These are phyloP conservation scores for Parazoanthus swiftii DNA, from an alignment of 92 coral and sea anemone genomes.

Conservation along the genomic window DNA sequence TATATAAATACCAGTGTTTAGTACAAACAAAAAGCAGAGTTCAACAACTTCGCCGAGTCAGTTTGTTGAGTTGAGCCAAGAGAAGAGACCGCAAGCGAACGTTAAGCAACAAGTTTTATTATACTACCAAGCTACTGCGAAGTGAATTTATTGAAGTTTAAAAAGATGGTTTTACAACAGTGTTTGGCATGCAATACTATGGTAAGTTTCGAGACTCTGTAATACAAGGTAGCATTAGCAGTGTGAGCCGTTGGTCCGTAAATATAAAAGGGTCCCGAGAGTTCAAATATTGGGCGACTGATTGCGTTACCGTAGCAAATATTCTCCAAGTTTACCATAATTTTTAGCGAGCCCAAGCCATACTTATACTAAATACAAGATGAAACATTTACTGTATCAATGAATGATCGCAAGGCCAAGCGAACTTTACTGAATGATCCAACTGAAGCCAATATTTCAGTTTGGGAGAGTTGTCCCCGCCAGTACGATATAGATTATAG, in stretches of 20 bases:
- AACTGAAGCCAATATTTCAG: too few relatives aligned
- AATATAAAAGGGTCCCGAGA: neutral
- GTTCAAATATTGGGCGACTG: neutral
- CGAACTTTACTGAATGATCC: neutral
- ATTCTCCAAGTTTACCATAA: neutral
- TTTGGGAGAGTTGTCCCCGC: neutral
- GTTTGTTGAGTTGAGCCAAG: neutral
- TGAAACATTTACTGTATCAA: too few relatives aligned
- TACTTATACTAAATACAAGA: too few relatives aligned
- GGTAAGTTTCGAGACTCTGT: neutral
- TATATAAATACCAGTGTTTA: neutral
- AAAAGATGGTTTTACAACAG: neutral
- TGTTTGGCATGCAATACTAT: slow-evolving; percentile 12
- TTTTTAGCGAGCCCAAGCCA: neutral
- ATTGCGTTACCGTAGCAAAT: slow-evolving; percentile 1
- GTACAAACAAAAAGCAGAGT: too few relatives aligned
- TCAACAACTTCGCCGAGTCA: neutral
- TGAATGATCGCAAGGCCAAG: neutral
- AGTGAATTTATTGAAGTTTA: neutral
- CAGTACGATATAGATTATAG: too few relatives aligned
- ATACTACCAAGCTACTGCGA: neutral
- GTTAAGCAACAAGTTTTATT: neutral
- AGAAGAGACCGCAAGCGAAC: neutral
- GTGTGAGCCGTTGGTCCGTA: neutral
- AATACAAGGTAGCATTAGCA: too few relatives aligned